Base-by-base conservation (phyloP, 2,797 vertebrate species). In the Pelochelys cantorii region DNA sequence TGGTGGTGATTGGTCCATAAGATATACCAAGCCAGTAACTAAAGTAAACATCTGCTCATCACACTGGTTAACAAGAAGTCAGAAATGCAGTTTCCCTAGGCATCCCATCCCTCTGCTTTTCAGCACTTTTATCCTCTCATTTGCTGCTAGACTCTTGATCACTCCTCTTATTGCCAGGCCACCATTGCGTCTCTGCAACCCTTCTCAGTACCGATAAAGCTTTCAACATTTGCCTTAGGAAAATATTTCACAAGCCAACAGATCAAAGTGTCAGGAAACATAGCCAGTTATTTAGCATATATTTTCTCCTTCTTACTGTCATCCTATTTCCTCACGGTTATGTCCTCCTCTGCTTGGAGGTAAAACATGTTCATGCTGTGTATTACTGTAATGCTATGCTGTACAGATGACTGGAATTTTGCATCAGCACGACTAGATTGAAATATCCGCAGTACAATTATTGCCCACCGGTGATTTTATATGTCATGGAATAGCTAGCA, bases 381-480 rank as follows among this genome's bases (percentile, higher is more conserved):
- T 22, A 20, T 81, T 87, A 2, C 27, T 83, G 23, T 4, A 75
- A 53, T 20, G 54, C 29, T 34, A 42, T 29, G 7, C 9, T 59
- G 4, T 5, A 13, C 5, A 78, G 0, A 0, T 37, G 60, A 52
- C 37, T 57, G 20, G 65, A 80, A 34, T 55, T 80, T 91, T 90
- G 83, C 74, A 84, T 86, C 9, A 7, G 11, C 8, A 14, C 74
- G 78, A 82, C 52, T 31, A 89, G 87, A 82, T 37, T 18, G 55
- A 89, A 93, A 27, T 62, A 25, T 92, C 86, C 95, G 25, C 75
- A 89, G 57, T 82, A 83, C 34, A 88, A 8, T 29, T 55, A 65
- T 83, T 94, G 52, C 84, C 5, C 7, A 12, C 1, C 2, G 34
- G 4, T 81, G 34, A 87, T 84, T 83, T 88, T 68, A 92, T 27